These are phyloP conservation scores for Drosophila merina DNA, from an alignment of 2,888 invertebrate species.

Conservation along the genomic window DNA sequence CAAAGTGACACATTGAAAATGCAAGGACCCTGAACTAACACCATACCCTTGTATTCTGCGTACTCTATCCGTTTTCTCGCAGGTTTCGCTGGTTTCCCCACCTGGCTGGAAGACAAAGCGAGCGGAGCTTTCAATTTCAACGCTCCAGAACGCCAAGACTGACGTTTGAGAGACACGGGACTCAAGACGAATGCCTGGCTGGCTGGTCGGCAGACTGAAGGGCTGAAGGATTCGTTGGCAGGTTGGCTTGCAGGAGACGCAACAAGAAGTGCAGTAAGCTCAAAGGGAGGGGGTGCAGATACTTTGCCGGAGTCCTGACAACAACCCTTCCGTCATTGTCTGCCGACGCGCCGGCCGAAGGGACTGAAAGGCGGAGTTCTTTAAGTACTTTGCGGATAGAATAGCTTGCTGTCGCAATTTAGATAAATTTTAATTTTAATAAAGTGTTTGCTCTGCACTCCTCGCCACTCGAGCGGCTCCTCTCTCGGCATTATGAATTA, in stretches of 20 bases:
- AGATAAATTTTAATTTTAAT: slow-evolving; percentile 82
- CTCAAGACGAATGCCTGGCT: slow-evolving; percentile 9
- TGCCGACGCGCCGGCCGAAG: slow-evolving; percentile 17
- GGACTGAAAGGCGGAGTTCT: slow-evolving; percentile 44
- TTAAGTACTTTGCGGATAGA: slow-evolving; percentile 61
- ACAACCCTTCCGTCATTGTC: slow-evolving; percentile 39
- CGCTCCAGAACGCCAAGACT: slow-evolving; percentile 57
- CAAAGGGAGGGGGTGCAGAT: slow-evolving; percentile 28
- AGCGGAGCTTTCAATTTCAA: slow-evolving; percentile 62
- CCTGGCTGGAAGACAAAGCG: slow-evolving; percentile 37
- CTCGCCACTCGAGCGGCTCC: slow-evolving; percentile 56
- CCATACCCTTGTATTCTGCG: not conserved
- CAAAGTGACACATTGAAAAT: slow-evolving; percentile 57
- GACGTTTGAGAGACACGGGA: slow-evolving; percentile 51
- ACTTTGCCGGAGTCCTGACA: slow-evolving; percentile 17
- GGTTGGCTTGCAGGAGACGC: slow-evolving; percentile 15
- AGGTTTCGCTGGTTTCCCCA: slow-evolving; percentile 28
- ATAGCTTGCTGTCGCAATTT: slow-evolving; percentile 72
- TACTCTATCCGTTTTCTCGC: slow-evolving; percentile 1
- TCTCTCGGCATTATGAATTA: slow-evolving; percentile 64
- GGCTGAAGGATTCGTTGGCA: not conserved
- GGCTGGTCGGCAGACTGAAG: slow-evolving; percentile 16
- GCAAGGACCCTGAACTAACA: slow-evolving; percentile 9
- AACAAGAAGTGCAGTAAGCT: slow-evolving; percentile 33
- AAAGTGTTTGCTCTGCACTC: slow-evolving; percentile 82